Conservation (phyloP, 30 jellyfish, hydroid and myxozoan species). For the Hydractinia echinata region DNA sequence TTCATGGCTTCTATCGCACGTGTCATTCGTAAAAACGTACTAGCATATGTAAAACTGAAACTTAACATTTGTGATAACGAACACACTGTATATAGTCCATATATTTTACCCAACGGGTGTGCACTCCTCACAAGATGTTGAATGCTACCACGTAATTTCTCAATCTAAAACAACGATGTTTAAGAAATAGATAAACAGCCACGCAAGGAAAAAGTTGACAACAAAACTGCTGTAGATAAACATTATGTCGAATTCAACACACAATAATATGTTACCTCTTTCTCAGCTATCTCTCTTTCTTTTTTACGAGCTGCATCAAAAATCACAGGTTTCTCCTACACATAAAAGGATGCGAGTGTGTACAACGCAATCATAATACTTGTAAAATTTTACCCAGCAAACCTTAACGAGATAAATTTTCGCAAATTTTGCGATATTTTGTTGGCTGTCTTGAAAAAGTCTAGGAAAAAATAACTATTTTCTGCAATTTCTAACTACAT, state of each 20-base stretch:
- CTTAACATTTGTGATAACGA: neutral
- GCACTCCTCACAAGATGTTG: constrained; percentile 89
- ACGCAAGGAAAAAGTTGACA: neutral
- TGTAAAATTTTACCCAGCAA: no score
- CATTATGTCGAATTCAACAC: neutral
- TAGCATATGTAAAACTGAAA: neutral
- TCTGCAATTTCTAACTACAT: no score
- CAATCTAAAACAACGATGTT: no score
- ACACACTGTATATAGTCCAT: constrained; percentile 93
- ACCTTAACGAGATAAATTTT: no score
- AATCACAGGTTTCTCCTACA: constrained; percentile 72
- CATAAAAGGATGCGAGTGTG: neutral
- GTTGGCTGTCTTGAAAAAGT: no score
- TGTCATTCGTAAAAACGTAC: no score
- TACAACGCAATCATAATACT: no score
- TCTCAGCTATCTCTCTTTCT: constrained; percentile 84
- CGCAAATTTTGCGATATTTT: no score
- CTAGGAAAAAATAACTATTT: no score
- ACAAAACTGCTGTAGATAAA: neutral
- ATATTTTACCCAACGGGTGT: constrained; percentile 91
- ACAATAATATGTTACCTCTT: constrained; percentile 51
- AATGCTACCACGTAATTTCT: constrained; percentile 74
- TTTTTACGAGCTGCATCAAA: constrained; percentile 83
- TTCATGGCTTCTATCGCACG: no score
- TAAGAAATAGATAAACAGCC: neutral